phyloP scores from a whole-genome alignment of 1,140 invertebrate genomes.

The Eufriesea mexicana region DNA sequence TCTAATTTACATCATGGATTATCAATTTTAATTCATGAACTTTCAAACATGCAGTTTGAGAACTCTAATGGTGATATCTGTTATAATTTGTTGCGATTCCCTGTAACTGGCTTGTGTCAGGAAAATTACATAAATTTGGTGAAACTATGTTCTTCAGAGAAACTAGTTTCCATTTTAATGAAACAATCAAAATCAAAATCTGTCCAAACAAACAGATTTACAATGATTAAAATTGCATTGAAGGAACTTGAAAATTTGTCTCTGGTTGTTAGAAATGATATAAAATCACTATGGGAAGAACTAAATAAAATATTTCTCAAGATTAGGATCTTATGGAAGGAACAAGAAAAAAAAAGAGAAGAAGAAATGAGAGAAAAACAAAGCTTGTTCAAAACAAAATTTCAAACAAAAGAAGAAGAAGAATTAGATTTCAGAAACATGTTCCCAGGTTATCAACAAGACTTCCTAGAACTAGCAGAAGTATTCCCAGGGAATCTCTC shows the following conservation, averaged over 20 bases:
- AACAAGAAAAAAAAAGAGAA: conserved; percentile 87
- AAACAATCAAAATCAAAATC: neutral
- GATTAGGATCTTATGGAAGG: conserved; percentile 88
- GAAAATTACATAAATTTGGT: conserved; percentile 77
- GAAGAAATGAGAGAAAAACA: conserved; percentile 89
- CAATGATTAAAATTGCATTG: conserved; percentile 86
- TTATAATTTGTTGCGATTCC: conserved; percentile 81
- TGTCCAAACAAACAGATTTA: conserved; percentile 75
- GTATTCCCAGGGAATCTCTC: conserved; percentile 87
- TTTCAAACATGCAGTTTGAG: conserved; percentile 34
- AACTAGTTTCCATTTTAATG: neutral
- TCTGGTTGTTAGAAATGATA: conserved; percentile 78
- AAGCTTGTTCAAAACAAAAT: conserved; percentile 90
- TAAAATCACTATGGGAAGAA: conserved; percentile 77
- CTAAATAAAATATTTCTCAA: conserved; percentile 84
- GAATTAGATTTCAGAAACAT: conserved; percentile 82
- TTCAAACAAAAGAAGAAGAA: conserved; percentile 88
- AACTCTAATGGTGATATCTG: conserved; percentile 59
- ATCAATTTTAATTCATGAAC: conserved; percentile 80
- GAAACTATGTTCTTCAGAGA: conserved; percentile 74
- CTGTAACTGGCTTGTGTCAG: conserved; percentile 77
- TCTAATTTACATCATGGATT: conserved; percentile 85
- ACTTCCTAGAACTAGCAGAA: conserved; percentile 86
- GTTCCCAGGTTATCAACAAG: conserved; percentile 90
- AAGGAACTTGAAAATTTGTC: conserved; percentile 85